These are phyloP conservation scores for Athrips mouffetella DNA, from an alignment of 2,888 invertebrate species.

Conservation along the genomic window DNA sequence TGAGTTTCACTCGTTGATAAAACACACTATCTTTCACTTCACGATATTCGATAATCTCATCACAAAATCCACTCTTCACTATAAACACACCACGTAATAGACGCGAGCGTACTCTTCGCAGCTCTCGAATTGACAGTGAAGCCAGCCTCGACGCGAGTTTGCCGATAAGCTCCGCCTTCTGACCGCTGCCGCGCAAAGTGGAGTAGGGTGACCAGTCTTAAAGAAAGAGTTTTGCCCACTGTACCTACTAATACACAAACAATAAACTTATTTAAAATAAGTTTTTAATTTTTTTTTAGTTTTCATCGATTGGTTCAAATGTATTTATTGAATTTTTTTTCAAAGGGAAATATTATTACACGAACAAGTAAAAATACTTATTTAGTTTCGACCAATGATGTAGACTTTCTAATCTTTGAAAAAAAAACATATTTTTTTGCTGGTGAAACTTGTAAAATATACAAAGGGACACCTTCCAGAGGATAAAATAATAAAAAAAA, in stretches of 20 bases:
- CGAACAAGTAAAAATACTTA: too few species aligned
- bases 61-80: constrained; percentile 73
- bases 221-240: background rate
- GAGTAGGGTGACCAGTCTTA: constrained; percentile 58
- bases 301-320: too few species aligned
- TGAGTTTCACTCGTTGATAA: constrained; percentile 58
- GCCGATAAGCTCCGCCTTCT: constrained; percentile 78
- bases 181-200: constrained; percentile 79
- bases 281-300: too few species aligned
- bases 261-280: too few species aligned
- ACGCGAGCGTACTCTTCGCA: constrained; percentile 75
- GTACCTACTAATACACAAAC: too few species aligned
- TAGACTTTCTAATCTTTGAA: too few species aligned
- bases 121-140: constrained; percentile 78
- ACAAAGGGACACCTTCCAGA: too few species aligned
- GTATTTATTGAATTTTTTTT: too few species aligned
- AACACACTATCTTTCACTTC: constrained; percentile 73
- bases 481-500: background rate
- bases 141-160: constrained; percentile 76
- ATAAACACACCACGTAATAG: constrained; percentile 75
- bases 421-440: constrained; percentile 1
- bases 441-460: too few species aligned
- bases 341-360: too few species aligned
- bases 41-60: constrained; percentile 73
- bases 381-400: too few species aligned